Base-by-base conservation (phyloP, 2,113 vertebrate genomes). In the Onychorhynchus coronatus region DNA sequence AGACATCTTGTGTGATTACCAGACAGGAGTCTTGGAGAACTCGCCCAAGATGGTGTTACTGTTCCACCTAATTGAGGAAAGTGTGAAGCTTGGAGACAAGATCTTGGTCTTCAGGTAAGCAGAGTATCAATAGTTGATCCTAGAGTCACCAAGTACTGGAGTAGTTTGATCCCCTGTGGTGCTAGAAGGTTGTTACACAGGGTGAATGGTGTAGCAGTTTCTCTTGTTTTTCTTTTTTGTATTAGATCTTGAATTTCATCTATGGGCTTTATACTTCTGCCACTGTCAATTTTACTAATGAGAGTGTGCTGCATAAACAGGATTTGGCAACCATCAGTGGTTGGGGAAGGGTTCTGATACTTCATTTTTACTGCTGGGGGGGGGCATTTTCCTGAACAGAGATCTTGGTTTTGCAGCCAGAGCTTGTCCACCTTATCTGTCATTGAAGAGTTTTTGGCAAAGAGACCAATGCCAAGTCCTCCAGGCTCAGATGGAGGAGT, bases 21-120 rank as follows among this genome's bases (percentile, higher is more conserved):
- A 98, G 89, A 98, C 97, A 0, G 99, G 99, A 50, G 98, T 99
- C 91, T 97, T 99, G 93, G 98, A 99, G 91, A 99, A 99, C 96
- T 99, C 99, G 2, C 99, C 99, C 55, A 99, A 99, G 97, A 99
- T 99, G 99, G 98, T 99, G 70, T 97, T 99, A 79, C 98, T 99
- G n/a, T 99, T 99, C 96, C 98, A 99, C 96, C 94, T 99, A 93
- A 99, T 99, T 67, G 99, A 99, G 27, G 99, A 99, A 95, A 99
- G 99, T 35, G 98, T 99, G 84, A 98, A 97, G 91, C 98, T 98
- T 94, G 98, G 98, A 96, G 99, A 99, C 97, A 99, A 99, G 98
- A 99, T 99, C 83, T 98, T 99, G 68, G 99, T 99, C 59, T 99
- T 99, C 95, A 99, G 99, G 99, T 99, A 97, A 95, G 96, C 92